Evolutionary conservation across 1,140 invertebrate genomes (phyloP), one percentile per base, ranked within the genome.

Genomic region (Lasioglossum baleicum): DNA sequence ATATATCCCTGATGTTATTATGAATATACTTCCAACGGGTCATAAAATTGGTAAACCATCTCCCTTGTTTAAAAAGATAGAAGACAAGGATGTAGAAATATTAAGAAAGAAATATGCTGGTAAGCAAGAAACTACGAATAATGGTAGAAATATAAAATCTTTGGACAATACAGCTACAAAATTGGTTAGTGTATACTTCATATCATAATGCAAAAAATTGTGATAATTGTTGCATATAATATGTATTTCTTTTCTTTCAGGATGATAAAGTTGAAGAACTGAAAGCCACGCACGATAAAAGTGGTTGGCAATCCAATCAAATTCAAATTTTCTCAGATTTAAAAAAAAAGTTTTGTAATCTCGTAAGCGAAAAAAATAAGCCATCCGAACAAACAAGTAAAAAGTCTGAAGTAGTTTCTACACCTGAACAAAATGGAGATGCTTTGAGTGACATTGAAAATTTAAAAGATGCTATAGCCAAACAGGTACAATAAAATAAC

Each of bases 41-140:
- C 98, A 99, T 90, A 94, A 95, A 89, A 97, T 99, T 87, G 97
- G 97, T 66, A 97, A 97, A 87, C 97, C 97, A 4, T 94, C 94
- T 67, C 98, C 98, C 0, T 90, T 99, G 0, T 99, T 99, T 91
- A 94, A 95, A 42, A 99, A 98, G 92, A 95, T 99, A 68, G 98
- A 99, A 86, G 92, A 94, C 42, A 90, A 94, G 1, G 89, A 94
- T 65, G 94, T 98, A 5, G 96, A 97, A 71, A 94, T 95, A 65
- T 93, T 98, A 15, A 96, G 97, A 85, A 93, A 94, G 48, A 96
- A 95, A 88, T 99, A 97, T 93, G 95, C 95, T 7, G 97, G 96
- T 4, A 92, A 91, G 53, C 95, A 96, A 85, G 87, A 94, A 17
- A 64, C 83, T 7, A 67, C 85, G 56, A 77, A 48, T 31, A 44